Evolutionary conservation across 2,888 invertebrate species (phyloP).

Genomic region (Protonemura montana): DNA sequence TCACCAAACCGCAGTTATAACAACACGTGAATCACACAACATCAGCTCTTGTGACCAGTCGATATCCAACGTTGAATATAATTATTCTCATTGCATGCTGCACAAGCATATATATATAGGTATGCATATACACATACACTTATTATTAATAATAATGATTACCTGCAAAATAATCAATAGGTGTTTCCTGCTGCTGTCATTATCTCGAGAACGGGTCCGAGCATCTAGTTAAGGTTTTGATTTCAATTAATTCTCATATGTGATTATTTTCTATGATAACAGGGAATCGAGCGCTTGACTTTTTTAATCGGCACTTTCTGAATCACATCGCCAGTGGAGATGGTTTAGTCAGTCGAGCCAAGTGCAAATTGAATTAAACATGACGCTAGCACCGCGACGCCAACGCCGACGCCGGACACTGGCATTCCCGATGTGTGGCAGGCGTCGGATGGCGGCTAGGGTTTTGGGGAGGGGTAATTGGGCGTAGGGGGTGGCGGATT

Average conservation of each 20-base stretch:
- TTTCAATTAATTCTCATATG: constrained; percentile 7
- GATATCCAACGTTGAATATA: neutral
- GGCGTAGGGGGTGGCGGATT: neutral
- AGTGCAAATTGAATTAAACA: constrained; percentile 49
- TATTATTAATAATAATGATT: neutral
- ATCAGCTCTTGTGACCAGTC: neutral
- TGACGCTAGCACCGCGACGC: constrained; percentile 18
- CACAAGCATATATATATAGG: neutral
- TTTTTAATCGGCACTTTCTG: neutral
- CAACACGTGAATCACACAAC: neutral
- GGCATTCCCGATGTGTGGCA: constrained; percentile 8
- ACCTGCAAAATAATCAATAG: neutral
- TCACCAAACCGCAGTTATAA: neutral
- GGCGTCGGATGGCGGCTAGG: constrained; percentile 37
- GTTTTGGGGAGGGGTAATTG: constrained; percentile 32
- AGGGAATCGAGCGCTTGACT: neutral
- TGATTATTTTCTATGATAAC: neutral
- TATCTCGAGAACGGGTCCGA: neutral
- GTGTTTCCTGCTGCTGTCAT: neutral
- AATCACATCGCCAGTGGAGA: neutral
- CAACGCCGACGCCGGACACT: constrained; percentile 1
- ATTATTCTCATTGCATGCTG: neutral
- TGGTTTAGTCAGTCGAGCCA: neutral
- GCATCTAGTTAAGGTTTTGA: neutral
- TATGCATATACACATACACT: neutral